Base-by-base conservation (phyloP, 2,888 invertebrate genomes). In the Incurvaria masculella region DNA sequence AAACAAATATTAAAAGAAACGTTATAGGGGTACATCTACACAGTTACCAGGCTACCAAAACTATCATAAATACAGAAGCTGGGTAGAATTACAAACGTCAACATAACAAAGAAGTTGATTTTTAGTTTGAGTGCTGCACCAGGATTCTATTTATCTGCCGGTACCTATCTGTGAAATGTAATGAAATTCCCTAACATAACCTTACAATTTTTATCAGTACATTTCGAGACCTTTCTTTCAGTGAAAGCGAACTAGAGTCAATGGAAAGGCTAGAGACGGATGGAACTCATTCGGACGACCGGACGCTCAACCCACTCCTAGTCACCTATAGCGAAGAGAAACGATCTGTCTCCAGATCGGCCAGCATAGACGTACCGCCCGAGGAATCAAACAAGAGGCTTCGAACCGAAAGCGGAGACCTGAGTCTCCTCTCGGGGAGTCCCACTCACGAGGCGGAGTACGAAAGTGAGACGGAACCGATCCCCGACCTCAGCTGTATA, bases 401-500 rank as follows among this genome's bases (percentile, higher is more conserved):
- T 40, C 63, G 61, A 50, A 47, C 56, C 21, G 73, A 72, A 10
- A 65, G 61, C 52, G 55, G 66, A 57, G 68, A 67, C 11, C 64
- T 66, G 5, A 72, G 66, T 2, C 81, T 76, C 61, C 68, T 66
- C 60, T 68, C 47, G 73, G 79, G 59, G 58, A 72, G 56, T 61
- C 70, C 61, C 57, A 70, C 58, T 58, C 67, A 64, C 61, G 78
- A 79, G 21, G 66, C 74, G 57, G 74, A 79, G 60, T 69, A 73
- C 54, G 78, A 83, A 51, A 73, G 73, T 45, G 85, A 86, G 59
- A 79, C 75, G 57, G 81, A 80, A 56, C 80, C 82, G 18, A 79
- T 87, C 45, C 68, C 80, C 26, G 86, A 87, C 61, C 79, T 78
- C 55, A 80, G 86, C 49, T 76, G 79, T 57, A 83, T 84, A 52